These are phyloP conservation scores for Luffia ferchaultella DNA, from an alignment of 2,888 invertebrate species.

Conservation along the genomic window DNA sequence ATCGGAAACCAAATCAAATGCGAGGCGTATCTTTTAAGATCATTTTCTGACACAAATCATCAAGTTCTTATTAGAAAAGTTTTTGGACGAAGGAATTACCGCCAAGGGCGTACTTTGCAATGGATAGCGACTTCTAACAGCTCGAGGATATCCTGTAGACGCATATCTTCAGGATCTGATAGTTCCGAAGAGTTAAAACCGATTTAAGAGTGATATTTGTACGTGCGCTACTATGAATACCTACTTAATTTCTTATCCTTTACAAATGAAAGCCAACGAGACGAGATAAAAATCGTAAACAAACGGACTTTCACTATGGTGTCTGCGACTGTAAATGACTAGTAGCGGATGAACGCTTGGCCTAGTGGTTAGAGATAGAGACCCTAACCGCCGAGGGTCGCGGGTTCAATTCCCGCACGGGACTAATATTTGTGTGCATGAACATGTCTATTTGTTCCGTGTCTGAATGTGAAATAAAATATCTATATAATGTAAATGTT, in stretches of 20 bases:
- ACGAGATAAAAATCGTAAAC: no score
- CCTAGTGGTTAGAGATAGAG: no score
- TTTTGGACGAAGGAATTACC: constrained; percentile 24
- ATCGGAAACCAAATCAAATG: constrained; percentile 43
- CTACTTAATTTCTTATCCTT: constrained; percentile 17
- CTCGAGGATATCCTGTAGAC: constrained; percentile 20
- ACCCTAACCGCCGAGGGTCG: no score
- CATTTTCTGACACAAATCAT: constrained; percentile 29
- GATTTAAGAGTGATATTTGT: constrained; percentile 35
- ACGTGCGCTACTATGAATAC: constrained; percentile 15
- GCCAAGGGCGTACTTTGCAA: constrained; percentile 32
- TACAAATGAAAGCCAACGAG: no score
- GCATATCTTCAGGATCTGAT: constrained; percentile 29
- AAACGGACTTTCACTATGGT: no score
- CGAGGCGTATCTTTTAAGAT: constrained; percentile 44
- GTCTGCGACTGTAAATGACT: no score
- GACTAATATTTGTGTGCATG: no score
- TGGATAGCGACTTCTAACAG: constrained; percentile 39
- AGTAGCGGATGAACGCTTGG: no score
- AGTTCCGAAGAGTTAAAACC: constrained; percentile 51
- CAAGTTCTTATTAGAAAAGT: constrained; percentile 21
- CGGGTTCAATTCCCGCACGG: no score
- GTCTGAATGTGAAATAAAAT: no score
- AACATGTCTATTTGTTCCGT: no score
- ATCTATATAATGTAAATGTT: no score